These are phyloP conservation scores for Caenorhabditis brenneri DNA, from an alignment of 1,140 invertebrate genomes.

Conservation along the genomic window DNA sequence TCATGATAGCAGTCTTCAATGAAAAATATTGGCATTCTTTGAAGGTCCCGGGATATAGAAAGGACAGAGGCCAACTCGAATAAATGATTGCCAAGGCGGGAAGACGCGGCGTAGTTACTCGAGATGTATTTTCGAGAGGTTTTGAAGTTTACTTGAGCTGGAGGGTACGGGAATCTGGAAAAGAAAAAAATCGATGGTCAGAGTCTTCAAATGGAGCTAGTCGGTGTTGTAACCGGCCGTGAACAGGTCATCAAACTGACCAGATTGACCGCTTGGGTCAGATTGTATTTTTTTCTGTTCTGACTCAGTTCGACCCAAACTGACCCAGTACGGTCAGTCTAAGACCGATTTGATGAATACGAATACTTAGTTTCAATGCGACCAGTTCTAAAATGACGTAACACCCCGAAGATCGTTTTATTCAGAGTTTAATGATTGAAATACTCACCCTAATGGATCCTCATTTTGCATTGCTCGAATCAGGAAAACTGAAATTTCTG, in stretches of 20 bases:
- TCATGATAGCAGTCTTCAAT: background rate
- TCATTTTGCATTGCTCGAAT: background rate
- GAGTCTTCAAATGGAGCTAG: no score
- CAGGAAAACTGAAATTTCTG: background rate
- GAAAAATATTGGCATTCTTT: background rate
- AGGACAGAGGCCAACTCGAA: conserved; percentile 4
- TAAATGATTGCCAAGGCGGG: background rate
- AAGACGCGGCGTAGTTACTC: background rate
- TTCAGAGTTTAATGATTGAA: no score
- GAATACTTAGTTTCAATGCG: no score
- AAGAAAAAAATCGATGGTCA: background rate
- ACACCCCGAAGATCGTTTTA: no score
- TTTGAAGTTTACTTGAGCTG: background rate
- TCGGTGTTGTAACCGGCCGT: no score
- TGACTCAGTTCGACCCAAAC: no score
- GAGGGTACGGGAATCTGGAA: background rate
- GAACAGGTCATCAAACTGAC: no score
- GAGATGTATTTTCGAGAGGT: conserved; percentile 8
- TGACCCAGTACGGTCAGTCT: no score
- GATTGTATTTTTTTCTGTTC: no score
- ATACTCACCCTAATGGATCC: background rate
- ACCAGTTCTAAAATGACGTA: no score
- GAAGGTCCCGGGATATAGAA: background rate
- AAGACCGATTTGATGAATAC: no score
- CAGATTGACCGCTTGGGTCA: no score